Evolutionary conservation across 1,140 invertebrate species (phyloP), one percentile per base, ranked within the genome.

Genomic region (Stegodyphus mimosarum): DNA sequence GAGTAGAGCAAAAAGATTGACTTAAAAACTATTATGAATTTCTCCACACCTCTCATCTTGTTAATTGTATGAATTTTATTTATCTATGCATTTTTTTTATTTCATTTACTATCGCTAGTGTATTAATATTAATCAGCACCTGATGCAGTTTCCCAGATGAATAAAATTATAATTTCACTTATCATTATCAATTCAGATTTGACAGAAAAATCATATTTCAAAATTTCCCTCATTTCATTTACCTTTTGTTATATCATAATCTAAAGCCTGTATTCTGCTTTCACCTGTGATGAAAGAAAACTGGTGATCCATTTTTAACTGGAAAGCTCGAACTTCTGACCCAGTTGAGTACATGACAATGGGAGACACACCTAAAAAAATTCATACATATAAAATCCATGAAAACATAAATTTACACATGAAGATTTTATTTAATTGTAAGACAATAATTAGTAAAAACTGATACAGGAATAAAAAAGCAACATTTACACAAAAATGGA

Each of bases 251-350:
- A 95, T 94, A 88, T 93, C 95, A 88, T 96, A 96, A 90, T 99
- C 97, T 52, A 99, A 90, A 0, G 96, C 94, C 88, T 96, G 94
- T 67, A 98, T 95, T 52, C 96, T 92, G 88, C 95, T 96, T 89
- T 97, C 95, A 6, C 95, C 93, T 0, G 92, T 91, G 13, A 97
- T 94, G 3, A 98, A 93, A 5, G 87, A 88, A 51, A 88, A 89
- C 66, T 89, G 89, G 80, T 90, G 89, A 52, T 90, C 88, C 71
- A 89, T 89, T 33, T 85, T 87, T 10, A 74, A 60, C 85, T 95
- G 94, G 52, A 94, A 90, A 0, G 94, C 94, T 50, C 96, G 92
- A 66, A 99, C 96, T 89, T 97, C 96, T 2, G 94, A 93, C 4
- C 97, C 96, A 89, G 95, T 96, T 0, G 95, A 90, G 84, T 87